Conservation (phyloP, 2,888 invertebrate species). For the Drosophila multiciliata region DNA sequence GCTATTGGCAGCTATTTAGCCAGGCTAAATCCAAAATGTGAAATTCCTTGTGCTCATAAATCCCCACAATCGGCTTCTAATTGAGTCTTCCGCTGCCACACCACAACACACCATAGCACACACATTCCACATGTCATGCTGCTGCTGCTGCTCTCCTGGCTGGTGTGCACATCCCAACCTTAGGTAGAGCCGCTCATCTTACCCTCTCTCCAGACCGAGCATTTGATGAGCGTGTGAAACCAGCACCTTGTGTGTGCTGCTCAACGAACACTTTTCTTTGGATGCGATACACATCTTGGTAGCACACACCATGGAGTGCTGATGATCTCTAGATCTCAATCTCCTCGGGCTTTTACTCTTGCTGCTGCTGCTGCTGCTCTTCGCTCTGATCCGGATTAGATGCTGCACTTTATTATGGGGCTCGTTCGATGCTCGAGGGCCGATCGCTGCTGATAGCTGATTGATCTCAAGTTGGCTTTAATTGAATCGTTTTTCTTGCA, state of each 20-base stretch:
- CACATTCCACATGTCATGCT: constrained; percentile 73
- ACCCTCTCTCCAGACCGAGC: constrained; percentile 33
- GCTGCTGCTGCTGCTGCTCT: constrained; percentile 5
- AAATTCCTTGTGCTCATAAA: constrained; percentile 77
- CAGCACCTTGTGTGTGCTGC: constrained; percentile 63
- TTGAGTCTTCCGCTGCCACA: constrained; percentile 74
- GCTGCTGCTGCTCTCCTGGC: constrained; percentile 21
- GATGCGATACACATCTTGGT: constrained; percentile 65
- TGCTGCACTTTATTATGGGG: constrained; percentile 38
- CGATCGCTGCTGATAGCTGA: constrained; percentile 61
- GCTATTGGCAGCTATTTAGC: constrained; percentile 79
- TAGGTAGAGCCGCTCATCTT: constrained; percentile 56
- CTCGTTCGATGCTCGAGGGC: constrained; percentile 14
- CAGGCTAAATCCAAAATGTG: constrained; percentile 46
- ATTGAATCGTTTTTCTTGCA: constrained; percentile 74
- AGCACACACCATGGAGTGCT: constrained; percentile 55
- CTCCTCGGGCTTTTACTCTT: constrained; percentile 61
- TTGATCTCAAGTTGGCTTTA: constrained; percentile 74
- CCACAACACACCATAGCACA: neutral
- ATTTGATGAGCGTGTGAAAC: constrained; percentile 79
- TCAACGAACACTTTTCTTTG: constrained; percentile 44
- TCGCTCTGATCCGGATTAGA: constrained; percentile 32
- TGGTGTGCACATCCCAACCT: neutral
- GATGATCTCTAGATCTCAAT: constrained; percentile 43
- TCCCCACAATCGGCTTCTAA: constrained; percentile 68